These are phyloP conservation scores for Aplysia californica DNA, from an alignment of 1,140 invertebrate species.

Conservation along the genomic window DNA sequence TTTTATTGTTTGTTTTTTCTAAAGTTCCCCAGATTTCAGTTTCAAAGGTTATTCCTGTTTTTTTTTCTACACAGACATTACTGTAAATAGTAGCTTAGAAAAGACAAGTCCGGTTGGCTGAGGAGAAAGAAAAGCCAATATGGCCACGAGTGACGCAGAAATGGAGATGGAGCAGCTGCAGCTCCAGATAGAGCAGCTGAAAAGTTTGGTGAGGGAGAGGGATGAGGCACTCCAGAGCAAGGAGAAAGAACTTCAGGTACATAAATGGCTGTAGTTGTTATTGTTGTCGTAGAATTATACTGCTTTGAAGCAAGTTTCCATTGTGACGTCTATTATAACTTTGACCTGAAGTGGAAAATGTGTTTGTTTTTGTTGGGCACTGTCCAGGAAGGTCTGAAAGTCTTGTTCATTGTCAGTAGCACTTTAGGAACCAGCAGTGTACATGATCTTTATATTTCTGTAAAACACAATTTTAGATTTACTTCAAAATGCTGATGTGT, in stretches of 20 bases:
- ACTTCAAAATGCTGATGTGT: too few relatives aligned
- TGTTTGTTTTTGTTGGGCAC: too few relatives aligned
- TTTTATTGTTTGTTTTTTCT: too few relatives aligned
- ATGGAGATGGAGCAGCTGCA: constrained; percentile 65
- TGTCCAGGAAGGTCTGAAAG: too few relatives aligned
- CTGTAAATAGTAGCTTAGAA: not conserved
- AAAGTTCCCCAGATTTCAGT: too few relatives aligned
- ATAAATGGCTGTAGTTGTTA: constrained; percentile 1
- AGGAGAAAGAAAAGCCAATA: constrained; percentile 28
- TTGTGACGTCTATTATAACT: not conserved
- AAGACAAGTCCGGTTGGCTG: too few relatives aligned
- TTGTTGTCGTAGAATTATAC: not conserved
- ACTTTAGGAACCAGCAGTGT: too few relatives aligned
- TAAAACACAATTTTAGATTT: too few relatives aligned
- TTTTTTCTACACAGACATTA: not conserved
- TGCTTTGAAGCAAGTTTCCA: not conserved
- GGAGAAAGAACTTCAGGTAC: constrained; percentile 62
- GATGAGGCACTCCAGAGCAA: constrained; percentile 61
- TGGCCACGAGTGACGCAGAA: constrained; percentile 51
- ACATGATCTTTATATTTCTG: too few relatives aligned
- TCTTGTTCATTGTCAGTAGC: too few relatives aligned
- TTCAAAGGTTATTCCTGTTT: too few relatives aligned
- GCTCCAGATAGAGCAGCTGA: constrained; percentile 65
- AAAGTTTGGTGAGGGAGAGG: constrained; percentile 63
- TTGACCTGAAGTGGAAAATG: too few relatives aligned